Conservation (phyloP, 1,140 invertebrate genomes). For the Dolichoris vasculosae region DNA sequence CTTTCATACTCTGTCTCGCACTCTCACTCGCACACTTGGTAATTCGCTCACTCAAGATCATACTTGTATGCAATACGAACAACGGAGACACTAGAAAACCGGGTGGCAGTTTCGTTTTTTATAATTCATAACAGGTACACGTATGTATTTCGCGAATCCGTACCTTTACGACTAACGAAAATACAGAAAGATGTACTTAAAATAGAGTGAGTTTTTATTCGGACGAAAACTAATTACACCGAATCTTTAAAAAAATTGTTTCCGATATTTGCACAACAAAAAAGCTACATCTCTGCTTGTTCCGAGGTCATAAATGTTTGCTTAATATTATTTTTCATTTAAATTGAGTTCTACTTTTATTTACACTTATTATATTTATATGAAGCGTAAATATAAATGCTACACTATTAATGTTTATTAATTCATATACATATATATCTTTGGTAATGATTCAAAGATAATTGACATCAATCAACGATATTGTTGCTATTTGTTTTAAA, state of each 20-base stretch:
- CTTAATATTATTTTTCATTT: neutral
- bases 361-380: neutral
- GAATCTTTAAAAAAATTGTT: no score
- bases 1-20: neutral
- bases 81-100: constrained; percentile 16
- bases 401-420: neutral
- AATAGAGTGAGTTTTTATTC: no score
- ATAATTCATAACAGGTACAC: neutral
- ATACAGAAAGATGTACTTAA: no score
- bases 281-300: neutral
- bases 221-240: no score
- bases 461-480: neutral
- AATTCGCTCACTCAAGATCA: neutral
- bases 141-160: neutral
- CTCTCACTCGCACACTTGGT: neutral
- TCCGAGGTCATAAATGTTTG: neutral
- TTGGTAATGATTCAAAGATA: neutral
- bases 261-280: no score
- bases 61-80: constrained; percentile 16
- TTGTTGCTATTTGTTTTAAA: neutral
- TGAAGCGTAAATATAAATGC: neutral
- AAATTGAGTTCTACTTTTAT: constrained; percentile 8
- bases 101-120: neutral
- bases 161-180: neutral
- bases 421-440: neutral